Evolutionary conservation across 1,140 invertebrate genomes (phyloP).

Genomic region (Arctopsyche grandis): DNA sequence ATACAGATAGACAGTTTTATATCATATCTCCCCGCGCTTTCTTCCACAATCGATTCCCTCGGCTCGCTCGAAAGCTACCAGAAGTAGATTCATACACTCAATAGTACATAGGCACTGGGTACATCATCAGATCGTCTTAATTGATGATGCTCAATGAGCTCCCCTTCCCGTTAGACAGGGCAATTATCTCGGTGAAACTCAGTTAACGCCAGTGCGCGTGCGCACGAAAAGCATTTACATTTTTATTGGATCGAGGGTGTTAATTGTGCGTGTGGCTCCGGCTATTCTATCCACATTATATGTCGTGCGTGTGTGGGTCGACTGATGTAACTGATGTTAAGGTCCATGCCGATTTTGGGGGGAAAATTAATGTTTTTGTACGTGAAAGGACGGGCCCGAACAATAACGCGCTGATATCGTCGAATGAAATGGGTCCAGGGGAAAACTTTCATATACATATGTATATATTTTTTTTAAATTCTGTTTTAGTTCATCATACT

Average conservation of each 20-base stretch:
- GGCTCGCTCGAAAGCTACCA: too few species aligned
- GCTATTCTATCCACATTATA: too few species aligned
- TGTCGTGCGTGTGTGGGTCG: background rate
- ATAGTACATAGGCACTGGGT: too few species aligned
- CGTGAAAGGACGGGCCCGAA: slow-evolving; percentile 18
- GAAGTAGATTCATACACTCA: too few species aligned
- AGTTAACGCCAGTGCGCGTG: background rate
- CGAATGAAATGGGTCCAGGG: background rate
- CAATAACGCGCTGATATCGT: slow-evolving; percentile 33
- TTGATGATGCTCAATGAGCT: background rate
- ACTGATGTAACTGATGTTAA: background rate
- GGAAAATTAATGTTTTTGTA: slow-evolving; percentile 37
- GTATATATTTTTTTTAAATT: background rate
- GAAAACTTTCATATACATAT: background rate
- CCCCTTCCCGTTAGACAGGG: background rate
- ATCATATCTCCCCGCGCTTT: too few species aligned
- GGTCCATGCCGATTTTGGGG: background rate
- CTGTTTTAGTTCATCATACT: too few species aligned
- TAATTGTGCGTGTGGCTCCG: background rate
- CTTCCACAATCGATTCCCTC: too few species aligned
- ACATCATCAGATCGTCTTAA: too few species aligned
- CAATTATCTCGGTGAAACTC: background rate
- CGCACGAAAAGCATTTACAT: slow-evolving; percentile 1
- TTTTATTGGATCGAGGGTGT: slow-evolving; percentile 1
- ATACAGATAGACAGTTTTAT: too few species aligned